Evolutionary conservation across 35 echinoderm and acorn worm genomes (phyloP).

Genomic region (Chiridota heheva): DNA sequence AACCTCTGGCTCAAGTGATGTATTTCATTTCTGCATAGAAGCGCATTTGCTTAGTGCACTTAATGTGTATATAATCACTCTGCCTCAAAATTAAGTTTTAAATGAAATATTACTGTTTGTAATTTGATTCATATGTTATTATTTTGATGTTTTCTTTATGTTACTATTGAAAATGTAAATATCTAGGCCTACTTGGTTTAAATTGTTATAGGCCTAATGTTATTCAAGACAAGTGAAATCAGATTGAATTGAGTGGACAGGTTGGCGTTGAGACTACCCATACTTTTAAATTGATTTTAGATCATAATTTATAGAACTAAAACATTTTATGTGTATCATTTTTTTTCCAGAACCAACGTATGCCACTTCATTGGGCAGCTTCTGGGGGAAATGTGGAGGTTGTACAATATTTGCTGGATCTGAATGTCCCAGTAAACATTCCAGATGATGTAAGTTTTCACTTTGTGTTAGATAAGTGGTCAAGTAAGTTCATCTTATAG

Average conservation of each 20-base stretch:
- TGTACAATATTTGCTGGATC: constrained; percentile 67
- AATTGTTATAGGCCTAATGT: neutral
- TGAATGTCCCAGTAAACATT: constrained; percentile 59
- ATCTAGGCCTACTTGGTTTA: neutral
- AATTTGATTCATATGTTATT: too few relatives aligned
- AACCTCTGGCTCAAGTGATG: too few relatives aligned
- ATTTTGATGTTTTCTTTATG: too few relatives aligned
- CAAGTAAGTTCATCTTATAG: neutral
- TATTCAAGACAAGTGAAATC: neutral
- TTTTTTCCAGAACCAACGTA: constrained; percentile 63
- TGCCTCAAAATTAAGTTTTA: too few relatives aligned
- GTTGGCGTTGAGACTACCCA: neutral
- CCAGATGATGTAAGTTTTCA: constrained; percentile 85
- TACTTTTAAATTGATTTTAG: neutral
- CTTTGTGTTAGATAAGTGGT: neutral
- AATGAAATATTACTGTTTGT: too few relatives aligned
- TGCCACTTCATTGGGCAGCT: constrained; percentile 91
- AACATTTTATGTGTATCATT: neutral
- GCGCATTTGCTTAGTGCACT: too few relatives aligned
- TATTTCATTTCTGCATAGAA: too few relatives aligned
- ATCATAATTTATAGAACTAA: neutral
- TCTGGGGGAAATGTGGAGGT: constrained; percentile 73
- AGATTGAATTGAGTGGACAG: neutral
- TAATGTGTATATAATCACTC: too few relatives aligned
- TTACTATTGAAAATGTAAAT: neutral